These are phyloP conservation scores for Petrocephalus sullivani DNA, from an alignment of 2,797 vertebrate genomes.

Conservation along the genomic window DNA sequence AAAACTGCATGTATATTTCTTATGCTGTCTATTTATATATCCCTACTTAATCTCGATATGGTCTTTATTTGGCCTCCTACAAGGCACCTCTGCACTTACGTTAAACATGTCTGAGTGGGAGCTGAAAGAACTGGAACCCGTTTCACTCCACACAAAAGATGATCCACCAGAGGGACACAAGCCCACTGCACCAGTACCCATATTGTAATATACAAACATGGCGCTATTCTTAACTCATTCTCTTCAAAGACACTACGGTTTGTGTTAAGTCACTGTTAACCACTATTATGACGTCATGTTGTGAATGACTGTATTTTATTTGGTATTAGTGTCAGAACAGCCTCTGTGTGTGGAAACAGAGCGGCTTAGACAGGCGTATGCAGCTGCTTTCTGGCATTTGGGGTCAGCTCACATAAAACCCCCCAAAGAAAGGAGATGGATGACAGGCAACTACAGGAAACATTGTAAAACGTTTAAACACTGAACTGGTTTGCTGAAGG, in stretches of 20 bases:
- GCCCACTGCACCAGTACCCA: background rate
- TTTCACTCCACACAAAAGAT: background rate
- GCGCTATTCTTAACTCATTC: background rate
- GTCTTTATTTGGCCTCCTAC: background rate
- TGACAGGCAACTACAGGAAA: background rate
- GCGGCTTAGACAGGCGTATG: background rate
- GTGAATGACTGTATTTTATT: background rate
- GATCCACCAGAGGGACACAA: background rate
- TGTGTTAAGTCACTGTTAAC: background rate
- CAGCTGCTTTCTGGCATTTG: conserved; percentile 12
- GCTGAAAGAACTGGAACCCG: background rate
- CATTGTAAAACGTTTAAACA: background rate
- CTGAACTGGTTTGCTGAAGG: background rate
- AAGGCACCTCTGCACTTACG: background rate
- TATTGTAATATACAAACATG: background rate
- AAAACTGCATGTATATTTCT: background rate
- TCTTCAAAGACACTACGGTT: background rate
- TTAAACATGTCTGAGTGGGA: background rate
- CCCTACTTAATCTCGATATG: background rate
- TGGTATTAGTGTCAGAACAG: background rate
- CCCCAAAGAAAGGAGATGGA: background rate
- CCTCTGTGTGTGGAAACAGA: conserved; percentile 15
- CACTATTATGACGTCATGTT: background rate
- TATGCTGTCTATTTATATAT: background rate
- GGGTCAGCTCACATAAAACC: background rate